Percentiles rank a stretch among this genome's conserved stretches.
Conservation (phyloP, 2,113 vertebrate species). For the Pseudois nayaur region DNA sequence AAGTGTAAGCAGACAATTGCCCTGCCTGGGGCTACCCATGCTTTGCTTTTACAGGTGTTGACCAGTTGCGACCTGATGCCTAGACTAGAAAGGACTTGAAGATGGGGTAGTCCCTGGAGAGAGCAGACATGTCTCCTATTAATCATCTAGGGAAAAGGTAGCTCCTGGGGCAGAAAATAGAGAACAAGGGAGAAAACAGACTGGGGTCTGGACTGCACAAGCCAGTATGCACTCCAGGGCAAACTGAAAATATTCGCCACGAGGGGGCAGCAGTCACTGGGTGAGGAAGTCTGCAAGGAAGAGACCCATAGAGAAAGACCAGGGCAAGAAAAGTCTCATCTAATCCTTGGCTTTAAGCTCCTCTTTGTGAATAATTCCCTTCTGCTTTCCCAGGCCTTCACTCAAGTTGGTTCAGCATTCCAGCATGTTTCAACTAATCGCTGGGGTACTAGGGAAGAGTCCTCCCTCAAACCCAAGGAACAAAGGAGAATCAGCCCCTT, state of each 20-base stretch:
- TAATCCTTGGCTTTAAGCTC: not conserved
- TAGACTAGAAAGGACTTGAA: not conserved
- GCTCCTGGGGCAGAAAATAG: not conserved
- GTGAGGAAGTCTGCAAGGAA: not conserved
- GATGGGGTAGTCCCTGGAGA: not conserved
- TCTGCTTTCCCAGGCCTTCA: not conserved
- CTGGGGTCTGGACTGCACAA: not conserved
- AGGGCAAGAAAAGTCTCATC: not conserved
- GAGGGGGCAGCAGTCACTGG: not conserved
- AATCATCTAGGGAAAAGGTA: not conserved
- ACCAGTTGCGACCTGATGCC: not conserved
- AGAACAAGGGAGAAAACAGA: not conserved
- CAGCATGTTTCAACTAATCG: not conserved
- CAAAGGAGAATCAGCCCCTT: not conserved
- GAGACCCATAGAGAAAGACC: not conserved
- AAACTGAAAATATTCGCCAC: not conserved
- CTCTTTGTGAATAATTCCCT: not conserved
- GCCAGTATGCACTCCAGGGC: fast-evolving
- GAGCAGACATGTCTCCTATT: not conserved
- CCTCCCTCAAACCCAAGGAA: not conserved
- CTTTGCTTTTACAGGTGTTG: not conserved
- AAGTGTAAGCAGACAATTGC: not conserved
- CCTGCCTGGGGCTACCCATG: not conserved
- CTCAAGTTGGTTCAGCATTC: not conserved
- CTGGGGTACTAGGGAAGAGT: not conserved